phyloP scores from a whole-genome alignment of 1,140 invertebrate genomes.

The Ceratosolen solmsi region DNA sequence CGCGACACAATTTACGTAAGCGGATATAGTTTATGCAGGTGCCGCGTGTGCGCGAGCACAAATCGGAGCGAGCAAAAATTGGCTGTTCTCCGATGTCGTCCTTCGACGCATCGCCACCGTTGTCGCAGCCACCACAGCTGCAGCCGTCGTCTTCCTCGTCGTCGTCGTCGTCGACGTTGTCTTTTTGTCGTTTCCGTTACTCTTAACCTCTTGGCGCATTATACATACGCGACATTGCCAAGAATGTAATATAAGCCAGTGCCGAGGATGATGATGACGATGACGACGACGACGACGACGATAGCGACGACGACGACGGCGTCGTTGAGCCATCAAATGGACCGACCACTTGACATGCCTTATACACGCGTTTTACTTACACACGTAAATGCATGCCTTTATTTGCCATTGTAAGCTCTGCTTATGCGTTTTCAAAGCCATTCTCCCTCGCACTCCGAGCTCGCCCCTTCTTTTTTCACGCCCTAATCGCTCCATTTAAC shows the following conservation, averaged over 20 bases:
- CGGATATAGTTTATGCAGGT: constrained; percentile 24
- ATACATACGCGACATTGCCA: neutral
- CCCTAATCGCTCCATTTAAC: neutral
- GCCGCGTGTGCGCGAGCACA: constrained; percentile 22
- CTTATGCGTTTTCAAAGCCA: neutral
- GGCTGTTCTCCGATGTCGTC: constrained; percentile 40
- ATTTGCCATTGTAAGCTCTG: neutral
- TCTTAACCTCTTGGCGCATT: neutral
- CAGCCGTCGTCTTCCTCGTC: constrained; percentile 31
- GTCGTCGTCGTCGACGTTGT: no score
- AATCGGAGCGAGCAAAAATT: constrained; percentile 25
- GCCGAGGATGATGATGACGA: no score
- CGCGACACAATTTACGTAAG: constrained; percentile 39
- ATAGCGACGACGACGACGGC: neutral
- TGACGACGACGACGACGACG: neutral
- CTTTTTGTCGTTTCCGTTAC: neutral
- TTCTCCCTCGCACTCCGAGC: neutral
- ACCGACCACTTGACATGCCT: constrained; percentile 17
- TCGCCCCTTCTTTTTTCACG: neutral
- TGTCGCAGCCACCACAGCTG: constrained; percentile 38
- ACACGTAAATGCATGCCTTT: neutral
- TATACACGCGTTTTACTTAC: neutral
- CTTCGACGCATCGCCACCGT: constrained; percentile 40
- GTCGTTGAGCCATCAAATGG: constrained; percentile 22
- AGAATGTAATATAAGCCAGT: neutral